Percentiles rank a stretch among this genome's conserved stretches.
Conservation (phyloP, 2,888 invertebrate genomes). For the Resseliella maxima region DNA sequence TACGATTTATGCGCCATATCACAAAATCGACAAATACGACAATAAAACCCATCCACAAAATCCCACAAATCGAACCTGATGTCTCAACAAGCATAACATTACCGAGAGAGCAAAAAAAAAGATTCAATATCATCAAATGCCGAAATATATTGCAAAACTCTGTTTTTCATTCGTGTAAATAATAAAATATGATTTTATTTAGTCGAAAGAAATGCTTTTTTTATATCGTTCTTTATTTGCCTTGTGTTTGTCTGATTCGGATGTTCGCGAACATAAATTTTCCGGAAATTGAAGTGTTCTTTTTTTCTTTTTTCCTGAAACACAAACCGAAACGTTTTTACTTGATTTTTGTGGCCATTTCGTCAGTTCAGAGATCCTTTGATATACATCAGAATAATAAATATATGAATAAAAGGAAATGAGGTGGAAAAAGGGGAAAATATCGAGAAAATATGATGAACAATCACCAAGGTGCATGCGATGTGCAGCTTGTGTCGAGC, state of each 20-base stretch:
- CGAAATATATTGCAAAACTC: too few relatives aligned
- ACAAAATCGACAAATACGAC: slow-evolving; percentile 23
- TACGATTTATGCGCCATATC: slow-evolving; percentile 25
- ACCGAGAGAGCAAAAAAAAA: too few relatives aligned
- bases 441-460: background rate
- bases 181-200: background rate
- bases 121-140: background rate
- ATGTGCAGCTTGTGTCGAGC: background rate
- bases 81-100: background rate
- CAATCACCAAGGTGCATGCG: background rate
- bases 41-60: background rate
- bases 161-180: background rate
- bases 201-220: too few relatives aligned
- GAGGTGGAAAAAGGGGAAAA: too few relatives aligned
- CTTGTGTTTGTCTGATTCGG: too few relatives aligned
- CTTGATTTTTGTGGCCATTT: background rate
- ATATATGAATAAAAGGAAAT: too few relatives aligned
- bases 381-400: background rate
- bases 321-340: too few relatives aligned
- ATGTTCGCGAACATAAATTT: too few relatives aligned
- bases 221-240: too few relatives aligned
- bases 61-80: background rate
- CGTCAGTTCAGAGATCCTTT: background rate
- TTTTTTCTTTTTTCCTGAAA: too few relatives aligned
- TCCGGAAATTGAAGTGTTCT: too few relatives aligned